Percentiles rank a stretch among this genome's conserved stretches.
Conservation (phyloP, 2,113 vertebrate genomes). For the Tiliqua scincoides region DNA sequence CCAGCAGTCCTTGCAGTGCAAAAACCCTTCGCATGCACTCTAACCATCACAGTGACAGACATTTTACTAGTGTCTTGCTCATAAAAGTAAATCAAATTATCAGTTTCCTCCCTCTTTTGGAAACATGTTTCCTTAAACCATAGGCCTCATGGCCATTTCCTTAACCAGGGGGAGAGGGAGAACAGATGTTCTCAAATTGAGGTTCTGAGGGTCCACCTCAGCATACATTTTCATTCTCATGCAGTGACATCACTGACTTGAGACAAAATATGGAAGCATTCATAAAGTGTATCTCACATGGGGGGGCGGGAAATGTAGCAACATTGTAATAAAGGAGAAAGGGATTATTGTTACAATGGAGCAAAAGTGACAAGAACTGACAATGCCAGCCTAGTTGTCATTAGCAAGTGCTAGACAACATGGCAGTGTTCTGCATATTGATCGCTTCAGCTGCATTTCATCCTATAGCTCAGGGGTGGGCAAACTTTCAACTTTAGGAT, state of each 20-base stretch:
- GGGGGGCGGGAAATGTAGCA: background rate
- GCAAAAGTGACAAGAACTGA: background rate
- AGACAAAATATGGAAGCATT: background rate
- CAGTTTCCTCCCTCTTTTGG: too few species aligned
- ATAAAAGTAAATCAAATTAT: too few species aligned
- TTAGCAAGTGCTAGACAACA: background rate
- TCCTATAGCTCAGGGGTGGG: too few species aligned
- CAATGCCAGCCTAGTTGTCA: background rate
- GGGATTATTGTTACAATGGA: background rate
- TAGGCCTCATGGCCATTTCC: background rate
- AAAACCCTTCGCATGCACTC: background rate
- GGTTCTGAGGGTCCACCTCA: too few species aligned
- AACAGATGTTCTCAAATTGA: background rate
- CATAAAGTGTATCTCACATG: background rate
- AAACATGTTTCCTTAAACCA: background rate
- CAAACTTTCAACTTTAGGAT: too few species aligned
- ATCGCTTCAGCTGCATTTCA: background rate
- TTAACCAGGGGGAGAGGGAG: too few species aligned
- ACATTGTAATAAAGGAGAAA: background rate
- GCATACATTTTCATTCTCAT: background rate
- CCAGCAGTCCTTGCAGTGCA: background rate
- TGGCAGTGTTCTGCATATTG: background rate
- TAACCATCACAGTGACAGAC: background rate
- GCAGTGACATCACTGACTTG: background rate
- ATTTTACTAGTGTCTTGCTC: background rate